A percentile compares a stretch with the other conserved stretches of the same genome.
These are phyloP conservation scores for Idaea biselata DNA, from an alignment of 2,888 invertebrate genomes.

Conservation along the genomic window DNA sequence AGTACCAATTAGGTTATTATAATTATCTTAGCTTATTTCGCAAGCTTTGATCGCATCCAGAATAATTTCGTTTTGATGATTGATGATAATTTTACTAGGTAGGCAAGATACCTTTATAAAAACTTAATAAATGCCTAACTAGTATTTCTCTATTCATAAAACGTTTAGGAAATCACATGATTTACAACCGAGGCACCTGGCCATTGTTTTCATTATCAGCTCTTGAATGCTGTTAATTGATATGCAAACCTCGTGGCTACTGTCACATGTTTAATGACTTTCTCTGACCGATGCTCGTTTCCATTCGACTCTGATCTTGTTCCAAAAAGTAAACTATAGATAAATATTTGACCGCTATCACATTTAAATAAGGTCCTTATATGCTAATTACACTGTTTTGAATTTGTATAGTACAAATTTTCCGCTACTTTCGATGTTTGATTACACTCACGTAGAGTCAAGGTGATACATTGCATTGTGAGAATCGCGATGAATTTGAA, in stretches of 20 bases:
- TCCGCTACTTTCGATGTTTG: conserved; percentile 40
- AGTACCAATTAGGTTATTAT: background rate
- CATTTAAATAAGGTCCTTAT: background rate
- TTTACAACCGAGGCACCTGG: conserved; percentile 22
- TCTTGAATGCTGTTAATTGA: conserved; percentile 35
- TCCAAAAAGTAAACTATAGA: conserved; percentile 9
- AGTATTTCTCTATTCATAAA: conserved; percentile 14
- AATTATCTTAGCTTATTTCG: background rate
- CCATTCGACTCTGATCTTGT: conserved; percentile 51
- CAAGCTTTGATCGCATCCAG: background rate
- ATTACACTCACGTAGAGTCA: conserved; percentile 56
- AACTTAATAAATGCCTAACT: conserved; percentile 3
- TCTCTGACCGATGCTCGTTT: conserved; percentile 61
- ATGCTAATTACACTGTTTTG: background rate
- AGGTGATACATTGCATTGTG: conserved; percentile 38
- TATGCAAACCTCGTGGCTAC: conserved; percentile 50
- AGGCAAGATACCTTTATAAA: too few relatives aligned
- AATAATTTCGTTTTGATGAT: background rate
- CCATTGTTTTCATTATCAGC: conserved; percentile 27
- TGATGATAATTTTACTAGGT: background rate
- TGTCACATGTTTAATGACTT: conserved; percentile 74
- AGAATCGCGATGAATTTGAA: conserved; percentile 41
- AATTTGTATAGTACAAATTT: conserved; percentile 27
- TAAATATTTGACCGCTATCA: background rate
- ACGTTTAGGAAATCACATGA: conserved; percentile 25